These are phyloP conservation scores for Steinernema feltiae DNA, from an alignment of 1,140 invertebrate species.

Conservation along the genomic window DNA sequence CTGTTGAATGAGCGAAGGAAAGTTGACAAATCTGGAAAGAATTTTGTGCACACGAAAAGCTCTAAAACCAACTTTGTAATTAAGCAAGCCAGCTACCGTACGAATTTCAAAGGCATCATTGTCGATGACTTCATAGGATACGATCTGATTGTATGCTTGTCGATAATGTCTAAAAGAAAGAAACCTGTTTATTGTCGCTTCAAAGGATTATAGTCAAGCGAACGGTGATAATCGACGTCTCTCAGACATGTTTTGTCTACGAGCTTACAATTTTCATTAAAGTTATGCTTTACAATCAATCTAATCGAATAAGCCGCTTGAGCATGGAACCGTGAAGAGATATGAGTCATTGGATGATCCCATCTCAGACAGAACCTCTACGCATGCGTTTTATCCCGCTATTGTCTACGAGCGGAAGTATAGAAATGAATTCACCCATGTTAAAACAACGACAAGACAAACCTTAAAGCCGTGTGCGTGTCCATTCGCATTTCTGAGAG, in stretches of 20 bases:
- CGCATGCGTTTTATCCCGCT: too few species aligned
- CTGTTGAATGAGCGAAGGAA: conserved; percentile 77
- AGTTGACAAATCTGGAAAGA: conserved; percentile 68
- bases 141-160: conserved; percentile 79
- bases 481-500: conserved; percentile 87
- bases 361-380: too few species aligned
- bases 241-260: too few species aligned
- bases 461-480: conserved; percentile 78
- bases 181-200: conserved; percentile 32
- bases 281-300: too few species aligned
- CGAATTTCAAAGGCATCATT: conserved; percentile 86
- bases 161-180: conserved; percentile 73
- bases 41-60: conserved; percentile 14
- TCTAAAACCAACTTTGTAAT: conserved; percentile 74
- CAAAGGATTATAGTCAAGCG: too few species aligned
- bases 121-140: conserved; percentile 79
- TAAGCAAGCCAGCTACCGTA: conserved; percentile 85
- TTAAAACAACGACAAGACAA: conserved; percentile 52
- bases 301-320: too few species aligned
- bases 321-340: too few species aligned
- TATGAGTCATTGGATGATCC: too few species aligned
- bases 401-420: too few species aligned
- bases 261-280: too few species aligned
- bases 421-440: background rate
- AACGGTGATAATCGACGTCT: too few species aligned